Percentiles rank a stretch among this genome's conserved stretches.
phyloP scores from a whole-genome alignment of 1,140 invertebrate species.

The Drosophila miranda region DNA sequence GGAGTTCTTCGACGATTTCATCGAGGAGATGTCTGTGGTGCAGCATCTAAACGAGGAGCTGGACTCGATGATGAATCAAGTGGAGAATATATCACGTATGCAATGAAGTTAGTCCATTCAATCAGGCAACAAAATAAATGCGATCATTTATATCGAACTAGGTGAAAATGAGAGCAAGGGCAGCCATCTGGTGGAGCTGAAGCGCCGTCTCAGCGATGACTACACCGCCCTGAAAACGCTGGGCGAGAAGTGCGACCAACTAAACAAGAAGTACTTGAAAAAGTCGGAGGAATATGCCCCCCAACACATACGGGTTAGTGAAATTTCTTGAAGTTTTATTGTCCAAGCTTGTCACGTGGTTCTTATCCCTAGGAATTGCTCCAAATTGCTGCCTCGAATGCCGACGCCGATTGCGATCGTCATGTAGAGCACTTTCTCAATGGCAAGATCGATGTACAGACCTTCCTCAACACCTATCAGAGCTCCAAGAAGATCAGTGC shows the following conservation, averaged over 20 bases:
- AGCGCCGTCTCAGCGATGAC: constrained; percentile 85
- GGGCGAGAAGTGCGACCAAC: constrained; percentile 87
- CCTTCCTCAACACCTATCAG: constrained; percentile 88
- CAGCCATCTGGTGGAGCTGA: constrained; percentile 85
- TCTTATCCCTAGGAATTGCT: constrained; percentile 82
- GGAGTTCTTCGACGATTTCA: constrained; percentile 87
- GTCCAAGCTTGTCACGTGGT: background rate
- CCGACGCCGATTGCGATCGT: constrained; percentile 89
- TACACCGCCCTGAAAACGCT: constrained; percentile 87
- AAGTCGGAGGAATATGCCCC: constrained; percentile 89
- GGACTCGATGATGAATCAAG: constrained; percentile 88
- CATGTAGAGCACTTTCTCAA: constrained; percentile 90
- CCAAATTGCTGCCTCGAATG: constrained; percentile 85
- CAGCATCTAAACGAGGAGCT: constrained; percentile 87
- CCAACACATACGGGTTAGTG: constrained; percentile 87
- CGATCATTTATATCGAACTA: constrained; percentile 49
- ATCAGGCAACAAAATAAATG: background rate
- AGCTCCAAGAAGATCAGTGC: constrained; percentile 88
- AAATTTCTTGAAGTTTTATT: background rate
- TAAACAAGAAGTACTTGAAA: constrained; percentile 87
- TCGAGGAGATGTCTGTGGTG: constrained; percentile 87
- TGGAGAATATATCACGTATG: constrained; percentile 88
- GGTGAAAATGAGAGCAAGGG: constrained; percentile 88
- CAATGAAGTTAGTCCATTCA: background rate
- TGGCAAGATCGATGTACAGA: constrained; percentile 89